Base-by-base conservation (phyloP, 2,888 invertebrate genomes). In the Mellilla xanthometata region DNA sequence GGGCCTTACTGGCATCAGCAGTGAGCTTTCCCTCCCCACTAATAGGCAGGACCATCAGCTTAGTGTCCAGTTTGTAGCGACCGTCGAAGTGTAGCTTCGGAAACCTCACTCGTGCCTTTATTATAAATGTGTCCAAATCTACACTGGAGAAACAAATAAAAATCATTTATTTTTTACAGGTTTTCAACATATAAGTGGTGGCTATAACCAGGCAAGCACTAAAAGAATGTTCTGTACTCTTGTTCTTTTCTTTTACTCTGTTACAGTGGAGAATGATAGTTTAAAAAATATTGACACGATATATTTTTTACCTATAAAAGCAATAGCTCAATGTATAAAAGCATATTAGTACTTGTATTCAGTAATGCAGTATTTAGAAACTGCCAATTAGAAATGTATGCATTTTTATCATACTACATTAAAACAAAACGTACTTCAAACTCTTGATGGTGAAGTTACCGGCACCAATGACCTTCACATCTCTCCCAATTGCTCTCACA, bases 1-100 rank as follows among this genome's bases (percentile, higher is more conserved):
- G 15, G 8, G 26, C 13, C 81, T 81, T 56, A 91, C 91, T 68
- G 22, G 90, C 90, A 61, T 93, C 93, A 19, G 92, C 92, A n/a
- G 61, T 67, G 47, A 93, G 74, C 2, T 81, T 90, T 0, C 94
- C 94, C 22, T 91, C 77, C 33, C 93, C 93, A 6, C 79, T 79
- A 26, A 94, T 76, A 0, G 91, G 91, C 11, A 93, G 56, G 2
- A 91, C 72, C n/a, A 93, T 63, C 8, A 93, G 64, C 10, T 85
- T 79, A 0, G 91, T 87, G 59, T 93, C 90, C 8, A 93, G 61
- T 43, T 90, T 91, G 70, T 93, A 93, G 23, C 77, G 74, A 0
- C 92, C 93, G 0, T 91, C 84, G 28, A 93, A 81, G 55, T 82
- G 81, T 10, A 94, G 72, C 45, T 77, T 81, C 0, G 92, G 91